Evolutionary conservation across 2,888 invertebrate genomes (phyloP).

Genomic region (Ichneumon xanthorius): DNA sequence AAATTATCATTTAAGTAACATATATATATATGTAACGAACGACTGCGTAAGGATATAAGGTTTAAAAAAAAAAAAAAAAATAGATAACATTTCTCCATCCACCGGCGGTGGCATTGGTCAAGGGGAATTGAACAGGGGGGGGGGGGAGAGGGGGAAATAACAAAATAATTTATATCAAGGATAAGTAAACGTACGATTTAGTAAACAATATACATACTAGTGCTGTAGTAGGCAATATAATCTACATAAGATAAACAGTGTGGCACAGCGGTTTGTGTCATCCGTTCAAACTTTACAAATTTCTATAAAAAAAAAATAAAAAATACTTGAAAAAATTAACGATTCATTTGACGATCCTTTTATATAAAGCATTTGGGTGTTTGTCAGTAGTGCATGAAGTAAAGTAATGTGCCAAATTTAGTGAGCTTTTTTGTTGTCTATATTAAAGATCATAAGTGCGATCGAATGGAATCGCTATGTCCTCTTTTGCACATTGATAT

Average conservation of each 20-base stretch:
- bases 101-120: not conserved
- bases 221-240: conserved; percentile 41
- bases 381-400: not conserved
- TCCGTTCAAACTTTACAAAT: conserved; percentile 15
- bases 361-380: not conserved
- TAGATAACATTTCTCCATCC: conserved; percentile 6
- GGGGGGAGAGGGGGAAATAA: not conserved
- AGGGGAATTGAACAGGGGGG: too few species aligned
- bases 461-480: conserved; percentile 12
- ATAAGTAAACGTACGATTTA: conserved; percentile 51
- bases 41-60: conserved; percentile 53
- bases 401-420: conserved; percentile 61
- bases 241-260: conserved; percentile 46
- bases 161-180: conserved; percentile 57
- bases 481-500: not conserved
- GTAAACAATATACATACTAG: conserved; percentile 55
- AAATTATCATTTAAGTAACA: conserved; percentile 13
- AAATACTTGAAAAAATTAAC: not conserved
- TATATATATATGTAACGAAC: conserved; percentile 9
- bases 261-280: conserved; percentile 28
- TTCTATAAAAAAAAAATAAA: conserved; percentile 15
- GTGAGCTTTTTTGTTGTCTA: not conserved
- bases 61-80: conserved; percentile 23
- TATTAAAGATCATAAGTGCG: not conserved
- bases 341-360: conserved; percentile 4